phyloP scores from a whole-genome alignment of 2,888 invertebrate genomes.

The Trachelus troglodyta region DNA sequence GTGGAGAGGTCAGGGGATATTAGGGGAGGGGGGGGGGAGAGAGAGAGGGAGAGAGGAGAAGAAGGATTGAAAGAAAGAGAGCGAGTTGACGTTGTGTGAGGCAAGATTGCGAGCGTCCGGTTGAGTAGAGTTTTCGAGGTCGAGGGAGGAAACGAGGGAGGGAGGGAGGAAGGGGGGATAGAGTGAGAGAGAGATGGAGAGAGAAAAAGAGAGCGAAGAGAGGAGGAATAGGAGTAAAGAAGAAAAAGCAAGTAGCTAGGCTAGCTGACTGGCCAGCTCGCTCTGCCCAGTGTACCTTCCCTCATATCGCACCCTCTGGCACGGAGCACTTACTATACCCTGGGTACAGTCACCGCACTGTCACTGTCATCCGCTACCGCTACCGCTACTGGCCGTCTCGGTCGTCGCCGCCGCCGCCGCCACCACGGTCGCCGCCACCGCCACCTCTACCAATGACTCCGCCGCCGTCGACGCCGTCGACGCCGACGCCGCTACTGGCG shows the following conservation, averaged over 20 bases:
- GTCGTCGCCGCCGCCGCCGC: not conserved
- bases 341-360: slow-evolving; percentile 30
- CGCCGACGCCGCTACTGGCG: slow-evolving; percentile 6
- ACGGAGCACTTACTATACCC: slow-evolving; percentile 23
- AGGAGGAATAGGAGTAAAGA: slow-evolving; percentile 18
- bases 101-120: slow-evolving; percentile 14
- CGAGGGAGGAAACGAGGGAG: slow-evolving; percentile 14
- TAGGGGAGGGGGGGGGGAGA: slow-evolving; percentile 16
- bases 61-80: slow-evolving; percentile 6
- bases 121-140: slow-evolving; percentile 2
- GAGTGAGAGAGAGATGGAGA: slow-evolving; percentile 12
- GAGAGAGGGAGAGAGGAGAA: not conserved
- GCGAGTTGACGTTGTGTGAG: slow-evolving; percentile 2
- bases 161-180: too few relatives aligned
- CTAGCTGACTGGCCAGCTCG: slow-evolving; percentile 29
- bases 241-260: slow-evolving; percentile 35
- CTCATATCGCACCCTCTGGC: slow-evolving; percentile 29
- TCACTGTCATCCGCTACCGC: slow-evolving; percentile 30
- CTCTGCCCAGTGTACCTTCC: slow-evolving; percentile 26
- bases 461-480: slow-evolving; percentile 18
- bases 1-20: slow-evolving; percentile 10
- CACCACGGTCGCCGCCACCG: not conserved
- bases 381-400: slow-evolving; percentile 3
- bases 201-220: slow-evolving; percentile 9
- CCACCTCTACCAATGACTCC: not conserved